A percentile compares a stretch with the other conserved stretches of the same genome.
phyloP scores from a whole-genome alignment of 2,888 invertebrate species.

The Pollenia labialis region DNA sequence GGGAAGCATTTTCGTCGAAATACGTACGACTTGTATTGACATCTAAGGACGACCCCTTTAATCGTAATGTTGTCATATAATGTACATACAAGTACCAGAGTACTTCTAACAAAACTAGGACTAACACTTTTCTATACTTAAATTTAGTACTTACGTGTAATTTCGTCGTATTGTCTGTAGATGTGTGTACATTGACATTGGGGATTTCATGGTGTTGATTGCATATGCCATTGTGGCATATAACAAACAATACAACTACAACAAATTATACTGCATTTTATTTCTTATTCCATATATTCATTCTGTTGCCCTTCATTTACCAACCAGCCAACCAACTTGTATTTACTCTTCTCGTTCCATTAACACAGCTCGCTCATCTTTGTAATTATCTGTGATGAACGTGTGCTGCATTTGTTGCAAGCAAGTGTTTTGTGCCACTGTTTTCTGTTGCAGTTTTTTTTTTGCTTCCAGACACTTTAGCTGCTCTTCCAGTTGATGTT shows the following conservation, averaged over 20 bases:
- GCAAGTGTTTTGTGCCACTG: slow-evolving; percentile 54
- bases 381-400: slow-evolving; percentile 59
- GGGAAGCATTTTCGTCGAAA: no score
- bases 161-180: background rate
- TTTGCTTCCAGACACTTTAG: slow-evolving; percentile 12
- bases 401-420: slow-evolving; percentile 55
- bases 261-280: slow-evolving; percentile 20
- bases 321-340: background rate
- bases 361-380: slow-evolving; percentile 30
- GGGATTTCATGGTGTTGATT: slow-evolving; percentile 60
- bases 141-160: background rate
- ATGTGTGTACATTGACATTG: slow-evolving; percentile 47
- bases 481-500: slow-evolving; percentile 12
- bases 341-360: background rate
- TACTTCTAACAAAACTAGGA: no score
- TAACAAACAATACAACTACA: background rate
- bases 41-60: no score
- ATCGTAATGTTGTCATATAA: no score
- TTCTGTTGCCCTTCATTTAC: slow-evolving; percentile 6
- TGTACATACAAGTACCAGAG: no score
- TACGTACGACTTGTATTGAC: no score
- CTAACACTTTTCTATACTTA: no score
- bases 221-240: slow-evolving; percentile 57
- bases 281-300: slow-evolving; percentile 25
- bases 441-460: slow-evolving; percentile 19